Conservation (phyloP, 2,113 vertebrate species). For the Burhinus bistriatus region DNA sequence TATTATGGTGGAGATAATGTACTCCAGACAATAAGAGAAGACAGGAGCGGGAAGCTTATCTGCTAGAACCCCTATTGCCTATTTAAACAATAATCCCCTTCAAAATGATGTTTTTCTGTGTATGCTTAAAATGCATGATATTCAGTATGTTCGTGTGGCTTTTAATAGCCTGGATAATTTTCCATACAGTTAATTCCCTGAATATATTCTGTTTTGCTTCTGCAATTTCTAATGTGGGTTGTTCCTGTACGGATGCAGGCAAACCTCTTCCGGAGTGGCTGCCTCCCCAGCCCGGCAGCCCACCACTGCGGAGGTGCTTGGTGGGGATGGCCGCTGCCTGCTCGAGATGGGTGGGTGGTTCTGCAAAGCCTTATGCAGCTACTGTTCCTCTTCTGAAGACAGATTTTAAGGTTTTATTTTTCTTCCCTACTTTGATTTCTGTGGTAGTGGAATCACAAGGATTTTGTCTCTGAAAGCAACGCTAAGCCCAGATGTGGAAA, state of each 20-base stretch:
- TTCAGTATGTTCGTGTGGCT: constrained; percentile 43
- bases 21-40: constrained; percentile 69
- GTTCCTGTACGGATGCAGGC: background rate
- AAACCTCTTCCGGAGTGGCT: background rate
- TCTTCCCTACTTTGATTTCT: background rate
- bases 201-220: constrained; percentile 33
- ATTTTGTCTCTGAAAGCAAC: background rate
- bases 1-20: constrained; percentile 64
- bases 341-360: background rate
- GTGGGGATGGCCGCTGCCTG: background rate
- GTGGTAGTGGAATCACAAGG: background rate
- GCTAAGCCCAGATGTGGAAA: background rate
- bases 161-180: constrained; percentile 71
- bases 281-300: background rate
- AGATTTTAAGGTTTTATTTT: background rate
- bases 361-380: background rate
- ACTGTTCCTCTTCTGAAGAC: background rate
- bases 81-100: constrained; percentile 73
- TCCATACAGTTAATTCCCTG: constrained; percentile 63
- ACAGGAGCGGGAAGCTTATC: constrained; percentile 65
- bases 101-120: constrained; percentile 66
- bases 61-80: constrained; percentile 69
- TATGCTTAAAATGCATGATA: constrained; percentile 57
- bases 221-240: background rate
- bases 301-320: accelerated